Evolutionary conservation across 2,113 vertebrate species (phyloP).

Genomic region (Bubalus kerabau): DNA sequence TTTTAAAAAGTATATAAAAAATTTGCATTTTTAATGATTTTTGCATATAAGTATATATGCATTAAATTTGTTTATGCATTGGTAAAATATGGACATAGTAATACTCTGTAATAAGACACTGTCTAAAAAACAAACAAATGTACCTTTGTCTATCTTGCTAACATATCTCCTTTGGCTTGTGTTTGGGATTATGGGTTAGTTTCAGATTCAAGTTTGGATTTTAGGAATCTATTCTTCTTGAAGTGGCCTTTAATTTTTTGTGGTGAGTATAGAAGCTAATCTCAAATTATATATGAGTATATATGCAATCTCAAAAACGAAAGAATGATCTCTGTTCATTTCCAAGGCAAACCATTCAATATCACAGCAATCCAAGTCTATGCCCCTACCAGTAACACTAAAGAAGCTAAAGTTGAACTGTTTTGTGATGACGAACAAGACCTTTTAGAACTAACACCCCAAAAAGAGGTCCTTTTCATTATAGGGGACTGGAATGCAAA

Average conservation of each 20-base stretch:
- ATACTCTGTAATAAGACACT: not conserved
- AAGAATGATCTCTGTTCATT: not conserved
- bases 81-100: not conserved
- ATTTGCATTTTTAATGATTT: not conserved
- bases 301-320: not conserved
- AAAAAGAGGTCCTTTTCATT: not conserved
- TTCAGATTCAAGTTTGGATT: not conserved
- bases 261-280: not conserved
- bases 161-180: not conserved
- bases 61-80: not conserved
- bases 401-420: not conserved
- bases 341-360: not conserved
- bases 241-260: not conserved
- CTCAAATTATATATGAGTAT: not conserved
- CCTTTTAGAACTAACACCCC: not conserved
- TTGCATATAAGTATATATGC: not conserved
- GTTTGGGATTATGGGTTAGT: not conserved
- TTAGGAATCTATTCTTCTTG: not conserved
- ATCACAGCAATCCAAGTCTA: not conserved
- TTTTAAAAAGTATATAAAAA: not conserved
- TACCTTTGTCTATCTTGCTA: not conserved
- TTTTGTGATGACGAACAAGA: fast-evolving
- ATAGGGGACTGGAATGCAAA: not conserved
- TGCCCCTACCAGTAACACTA: not conserved
- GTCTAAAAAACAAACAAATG: not conserved